phyloP scores from a whole-genome alignment of 2,888 invertebrate genomes.

The Axea sp. region DNA sequence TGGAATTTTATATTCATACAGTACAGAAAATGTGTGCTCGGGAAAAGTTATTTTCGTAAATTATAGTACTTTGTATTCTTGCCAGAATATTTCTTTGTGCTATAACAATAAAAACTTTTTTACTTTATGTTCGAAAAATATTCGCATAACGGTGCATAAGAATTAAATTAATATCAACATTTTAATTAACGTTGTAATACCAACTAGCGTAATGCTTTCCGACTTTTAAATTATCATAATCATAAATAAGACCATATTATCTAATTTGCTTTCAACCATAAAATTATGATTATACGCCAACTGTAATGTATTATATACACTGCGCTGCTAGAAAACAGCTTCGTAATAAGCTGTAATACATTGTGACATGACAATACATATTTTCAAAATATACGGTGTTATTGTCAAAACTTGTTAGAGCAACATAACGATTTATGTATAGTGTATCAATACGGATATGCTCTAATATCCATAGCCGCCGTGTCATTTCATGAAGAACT shows the following conservation, averaged over 20 bases:
- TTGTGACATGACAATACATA: conserved; percentile 7
- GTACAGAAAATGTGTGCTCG: no score
- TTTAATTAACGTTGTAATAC: conserved; percentile 1
- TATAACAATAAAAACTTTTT: no score
- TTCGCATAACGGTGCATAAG: no score
- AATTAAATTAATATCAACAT: conserved; percentile 7
- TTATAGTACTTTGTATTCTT: no score
- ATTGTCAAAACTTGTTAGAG: conserved; percentile 16
- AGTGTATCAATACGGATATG: not conserved
- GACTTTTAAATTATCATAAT: conserved; percentile 22
- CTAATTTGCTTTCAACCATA: conserved; percentile 16
- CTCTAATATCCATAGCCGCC: no score
- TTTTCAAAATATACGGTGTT: conserved; percentile 9
- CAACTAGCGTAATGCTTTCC: not conserved
- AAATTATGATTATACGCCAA: conserved; percentile 23
- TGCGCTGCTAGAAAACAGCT: conserved; percentile 8
- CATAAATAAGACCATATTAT: no score
- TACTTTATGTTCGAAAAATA: no score
- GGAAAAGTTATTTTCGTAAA: no score
- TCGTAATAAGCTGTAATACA: conserved; percentile 21
- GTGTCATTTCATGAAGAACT: no score
- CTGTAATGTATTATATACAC: conserved; percentile 10
- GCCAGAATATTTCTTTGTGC: no score
- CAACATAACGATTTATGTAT: conserved; percentile 16
- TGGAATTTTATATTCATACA: no score